Conservation (phyloP, 2,113 vertebrate species). For the Heterotilapia buettikoferi region DNA sequence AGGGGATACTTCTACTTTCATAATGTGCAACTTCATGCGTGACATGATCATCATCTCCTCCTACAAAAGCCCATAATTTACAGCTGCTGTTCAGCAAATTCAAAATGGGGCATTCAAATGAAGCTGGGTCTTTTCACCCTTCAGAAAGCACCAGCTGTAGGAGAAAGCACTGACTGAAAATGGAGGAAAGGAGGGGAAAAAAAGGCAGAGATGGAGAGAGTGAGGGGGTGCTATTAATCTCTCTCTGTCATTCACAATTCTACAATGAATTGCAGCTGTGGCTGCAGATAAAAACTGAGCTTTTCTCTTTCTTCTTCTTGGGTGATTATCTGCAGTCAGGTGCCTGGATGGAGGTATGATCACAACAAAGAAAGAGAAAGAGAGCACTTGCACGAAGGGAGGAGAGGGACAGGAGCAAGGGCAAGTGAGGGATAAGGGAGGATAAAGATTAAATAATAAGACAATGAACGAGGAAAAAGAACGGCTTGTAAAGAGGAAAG, state of each 20-base stretch:
- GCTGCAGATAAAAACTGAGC: constrained; percentile 66
- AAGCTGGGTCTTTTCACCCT: constrained; percentile 34
- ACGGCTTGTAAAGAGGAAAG: neutral
- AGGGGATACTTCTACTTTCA: neutral
- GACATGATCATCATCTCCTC: neutral
- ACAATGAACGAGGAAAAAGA: neutral
- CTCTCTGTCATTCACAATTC: constrained; percentile 45
- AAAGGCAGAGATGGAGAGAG: neutral
- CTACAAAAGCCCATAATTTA: neutral
- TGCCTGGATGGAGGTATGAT: constrained; percentile 58
- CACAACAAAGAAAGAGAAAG: constrained; percentile 25
- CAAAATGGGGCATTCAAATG: constrained; percentile 32
- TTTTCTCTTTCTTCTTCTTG: constrained; percentile 35
- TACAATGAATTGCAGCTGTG: constrained; percentile 76
- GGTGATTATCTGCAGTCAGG: constrained; percentile 69
- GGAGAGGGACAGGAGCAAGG: neutral
- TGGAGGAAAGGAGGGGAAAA: neutral
- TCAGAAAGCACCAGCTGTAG: constrained; percentile 53
- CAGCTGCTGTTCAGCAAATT: constrained; percentile 18
- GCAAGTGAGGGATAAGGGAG: neutral
- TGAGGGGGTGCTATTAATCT: constrained; percentile 44
- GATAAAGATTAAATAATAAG: neutral
- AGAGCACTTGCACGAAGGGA: neutral
- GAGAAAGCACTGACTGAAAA: constrained; percentile 37
- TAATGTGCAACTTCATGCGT: neutral